Evolutionary conservation across 2,888 invertebrate species (phyloP), one percentile per base, ranked within the genome.

Genomic region (Agonum fuliginosum): DNA sequence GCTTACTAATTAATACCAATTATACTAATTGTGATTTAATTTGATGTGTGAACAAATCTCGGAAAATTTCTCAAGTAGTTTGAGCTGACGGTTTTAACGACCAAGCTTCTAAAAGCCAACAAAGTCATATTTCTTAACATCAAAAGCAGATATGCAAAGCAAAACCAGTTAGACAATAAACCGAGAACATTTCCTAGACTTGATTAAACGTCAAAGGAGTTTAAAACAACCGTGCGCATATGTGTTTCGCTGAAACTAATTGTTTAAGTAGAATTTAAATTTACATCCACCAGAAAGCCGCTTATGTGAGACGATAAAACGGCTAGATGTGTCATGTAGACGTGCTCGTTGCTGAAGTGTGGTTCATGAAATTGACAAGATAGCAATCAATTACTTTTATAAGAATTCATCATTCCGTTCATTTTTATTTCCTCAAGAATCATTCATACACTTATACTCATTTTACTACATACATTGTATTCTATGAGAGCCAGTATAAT

Each of bases 1-100:
- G 70, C 70, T 70, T 70, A 70, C 46, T 70, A 70, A 70, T 70
- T 46, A 70, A 46, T 70, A 70, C 70, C 46, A 27, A 22, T 69
- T 14, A 37, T 41, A 70, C 70, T 70, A 70, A 70, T 70, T 70
- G 70, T 48, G 70, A 70, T 70, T 65, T 65, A 14, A 22, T 62
- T 67, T 41, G 43, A 41, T 22, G 22, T 3, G 41, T 20, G n/a
- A 67, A 4, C 43, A 20, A 22, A 8, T 62, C 27, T 34, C 8
- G 2, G 4, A 19, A 48, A 37, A 37, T 37, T 37, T 37, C 12
- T 1, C 48, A 4, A 17, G 17, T 8, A 48, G 20, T 48, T 48
- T 48, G 8, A 48, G 48, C 17, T 17, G 10, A 17, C 1, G 5
- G 48, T 48, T 3, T 19, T 37, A 37, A n/a, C 37, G 37, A 37